A percentile compares a stretch with the other conserved stretches of the same genome.
Evolutionary conservation across 1,140 invertebrate species (phyloP).

Genomic region (Sogatella furcifera): DNA sequence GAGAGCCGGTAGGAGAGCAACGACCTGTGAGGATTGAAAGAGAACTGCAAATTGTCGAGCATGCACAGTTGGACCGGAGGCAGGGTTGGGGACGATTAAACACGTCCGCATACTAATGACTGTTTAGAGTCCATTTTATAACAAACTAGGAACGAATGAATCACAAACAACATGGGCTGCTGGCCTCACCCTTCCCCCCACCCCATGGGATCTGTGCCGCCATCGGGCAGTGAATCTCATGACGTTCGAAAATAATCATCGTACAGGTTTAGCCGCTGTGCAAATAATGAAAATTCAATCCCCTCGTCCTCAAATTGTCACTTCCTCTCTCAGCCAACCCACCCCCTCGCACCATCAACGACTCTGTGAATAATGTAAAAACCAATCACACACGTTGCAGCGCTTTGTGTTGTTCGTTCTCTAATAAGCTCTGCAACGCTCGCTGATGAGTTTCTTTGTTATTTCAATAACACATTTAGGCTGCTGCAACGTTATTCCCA

Average conservation of each 20-base stretch:
- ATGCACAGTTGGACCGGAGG: no score
- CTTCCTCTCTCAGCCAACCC: no score
- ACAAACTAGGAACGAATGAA: background rate
- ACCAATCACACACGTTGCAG: background rate
- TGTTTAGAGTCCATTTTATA: background rate
- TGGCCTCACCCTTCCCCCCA: background rate
- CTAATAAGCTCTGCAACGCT: background rate
- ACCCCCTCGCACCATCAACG: background rate
- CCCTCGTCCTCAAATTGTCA: background rate
- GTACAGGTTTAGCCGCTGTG: background rate
- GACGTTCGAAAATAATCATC: background rate
- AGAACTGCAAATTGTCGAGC: no score
- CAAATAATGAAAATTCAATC: constrained; percentile 1
- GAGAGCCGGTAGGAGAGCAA: no score
- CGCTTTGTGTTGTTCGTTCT: background rate
- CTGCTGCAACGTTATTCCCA: background rate
- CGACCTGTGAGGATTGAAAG: no score
- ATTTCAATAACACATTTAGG: constrained; percentile 1
- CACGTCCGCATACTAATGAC: constrained; percentile 1
- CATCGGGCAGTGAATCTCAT: background rate
- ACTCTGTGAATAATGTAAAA: background rate
- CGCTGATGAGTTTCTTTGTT: constrained; percentile 1
- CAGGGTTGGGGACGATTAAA: background rate
- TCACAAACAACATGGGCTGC: background rate
- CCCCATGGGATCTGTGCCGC: no score